Conservation (phyloP, 1,140 invertebrate genomes). For the Drosophila lowei region DNA sequence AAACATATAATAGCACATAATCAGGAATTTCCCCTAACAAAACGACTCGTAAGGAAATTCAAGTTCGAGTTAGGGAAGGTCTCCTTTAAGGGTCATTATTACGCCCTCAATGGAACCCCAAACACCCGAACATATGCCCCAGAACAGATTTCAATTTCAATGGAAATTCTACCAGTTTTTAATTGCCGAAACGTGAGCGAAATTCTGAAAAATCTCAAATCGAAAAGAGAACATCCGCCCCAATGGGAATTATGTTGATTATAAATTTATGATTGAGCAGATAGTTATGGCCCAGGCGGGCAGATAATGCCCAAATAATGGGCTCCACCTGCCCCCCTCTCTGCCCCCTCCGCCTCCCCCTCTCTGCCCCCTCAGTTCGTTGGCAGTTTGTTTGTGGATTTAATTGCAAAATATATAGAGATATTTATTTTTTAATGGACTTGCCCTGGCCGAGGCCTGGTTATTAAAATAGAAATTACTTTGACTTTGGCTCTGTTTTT, state of each 20-base stretch:
- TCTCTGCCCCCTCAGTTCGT: slow-evolving; percentile 24
- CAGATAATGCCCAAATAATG: slow-evolving; percentile 47
- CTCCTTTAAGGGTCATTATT: background rate
- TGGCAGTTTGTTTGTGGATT: slow-evolving; percentile 43
- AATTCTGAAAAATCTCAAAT: slow-evolving; percentile 35
- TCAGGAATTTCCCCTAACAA: too few relatives aligned
- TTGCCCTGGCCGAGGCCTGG: slow-evolving; percentile 22
- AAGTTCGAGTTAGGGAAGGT: too few relatives aligned
- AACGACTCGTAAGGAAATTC: too few relatives aligned
- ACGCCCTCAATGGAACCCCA: background rate
- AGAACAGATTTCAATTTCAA: slow-evolving; percentile 20
- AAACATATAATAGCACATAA: too few relatives aligned
- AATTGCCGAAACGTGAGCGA: slow-evolving; percentile 54
- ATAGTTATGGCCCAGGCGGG: slow-evolving; percentile 34
- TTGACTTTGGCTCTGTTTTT: slow-evolving; percentile 34
- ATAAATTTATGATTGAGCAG: slow-evolving; percentile 59
- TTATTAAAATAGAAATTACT: slow-evolving; percentile 46
- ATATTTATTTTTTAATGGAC: slow-evolving; percentile 49
- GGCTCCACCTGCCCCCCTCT: background rate
- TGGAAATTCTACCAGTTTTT: slow-evolving; percentile 29
- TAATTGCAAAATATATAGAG: slow-evolving; percentile 40
- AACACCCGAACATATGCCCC: slow-evolving; percentile 39
- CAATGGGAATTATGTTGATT: slow-evolving; percentile 57
- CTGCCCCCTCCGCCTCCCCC: background rate
- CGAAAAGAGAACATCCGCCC: slow-evolving; percentile 49